phyloP scores from a whole-genome alignment of 2,888 invertebrate species.

The Agonopterix subpropinquella region DNA sequence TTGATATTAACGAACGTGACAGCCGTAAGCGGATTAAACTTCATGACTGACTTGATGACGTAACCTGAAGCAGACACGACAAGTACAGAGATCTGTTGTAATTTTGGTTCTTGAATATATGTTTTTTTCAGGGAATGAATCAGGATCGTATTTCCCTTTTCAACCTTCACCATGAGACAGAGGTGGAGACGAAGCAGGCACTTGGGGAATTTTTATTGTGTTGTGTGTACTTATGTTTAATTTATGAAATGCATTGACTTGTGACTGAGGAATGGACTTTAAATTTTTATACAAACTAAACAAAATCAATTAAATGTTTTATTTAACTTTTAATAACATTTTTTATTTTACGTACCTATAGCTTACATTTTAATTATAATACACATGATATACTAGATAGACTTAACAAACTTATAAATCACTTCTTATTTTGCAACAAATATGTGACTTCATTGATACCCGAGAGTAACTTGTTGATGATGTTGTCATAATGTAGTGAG shows the following conservation, averaged over 20 bases:
- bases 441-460: conserved; percentile 58
- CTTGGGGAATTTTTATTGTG: too few relatives aligned
- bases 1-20: conserved; percentile 26
- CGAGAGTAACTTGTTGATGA: conserved; percentile 48
- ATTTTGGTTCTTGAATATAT: neutral
- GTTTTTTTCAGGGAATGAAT: too few relatives aligned
- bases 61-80: neutral
- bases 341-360: neutral
- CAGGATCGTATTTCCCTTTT: too few relatives aligned
- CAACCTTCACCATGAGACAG: too few relatives aligned
- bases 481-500: conserved; percentile 40
- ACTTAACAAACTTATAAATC: neutral
- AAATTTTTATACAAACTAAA: too few relatives aligned
- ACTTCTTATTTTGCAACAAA: conserved; percentile 48
- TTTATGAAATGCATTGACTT: too few relatives aligned
- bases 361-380: too few relatives aligned
- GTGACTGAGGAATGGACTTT: too few relatives aligned
- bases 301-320: too few relatives aligned
- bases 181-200: too few relatives aligned
- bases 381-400: too few relatives aligned
- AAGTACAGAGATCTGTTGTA: neutral
- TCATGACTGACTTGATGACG: conserved; percentile 12
- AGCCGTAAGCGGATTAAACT: conserved; percentile 44
- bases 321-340: neutral
- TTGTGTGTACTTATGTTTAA: too few relatives aligned